Conservation (phyloP, 1,140 invertebrate species). For the Anoplophora glabripennis region DNA sequence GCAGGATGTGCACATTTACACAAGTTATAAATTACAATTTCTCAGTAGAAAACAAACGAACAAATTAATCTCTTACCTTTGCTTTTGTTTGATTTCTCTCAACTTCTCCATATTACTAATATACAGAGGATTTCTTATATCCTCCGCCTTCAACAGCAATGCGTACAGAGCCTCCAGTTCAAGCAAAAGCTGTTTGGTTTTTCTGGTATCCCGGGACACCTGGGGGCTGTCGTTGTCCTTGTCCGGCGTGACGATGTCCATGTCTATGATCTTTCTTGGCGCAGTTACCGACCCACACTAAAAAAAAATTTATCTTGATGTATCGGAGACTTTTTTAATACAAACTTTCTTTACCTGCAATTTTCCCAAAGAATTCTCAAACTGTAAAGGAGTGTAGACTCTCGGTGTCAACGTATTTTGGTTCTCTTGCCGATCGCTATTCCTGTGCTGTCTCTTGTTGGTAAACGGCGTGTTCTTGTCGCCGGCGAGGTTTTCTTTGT, state of each 20-base stretch:
- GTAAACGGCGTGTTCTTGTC: conserved; percentile 37
- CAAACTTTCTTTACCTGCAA: conserved; percentile 55
- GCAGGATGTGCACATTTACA: no score
- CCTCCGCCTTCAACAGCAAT: conserved; percentile 68
- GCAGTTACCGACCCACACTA: conserved; percentile 86
- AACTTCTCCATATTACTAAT: conserved; percentile 61
- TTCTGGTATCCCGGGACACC: conserved; percentile 55
- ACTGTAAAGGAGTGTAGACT: conserved; percentile 75
- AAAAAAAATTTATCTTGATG: conserved; percentile 15
- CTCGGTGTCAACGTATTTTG: conserved; percentile 54
- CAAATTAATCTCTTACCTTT: conserved; percentile 25
- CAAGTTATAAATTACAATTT: neutral
- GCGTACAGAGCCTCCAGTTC: conserved; percentile 77
- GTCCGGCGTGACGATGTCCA: conserved; percentile 70
- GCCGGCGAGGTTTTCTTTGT: conserved; percentile 50
- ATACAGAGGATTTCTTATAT: conserved; percentile 69
- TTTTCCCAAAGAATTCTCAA: conserved; percentile 90
- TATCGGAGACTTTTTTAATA: neutral
- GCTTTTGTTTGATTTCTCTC: conserved; percentile 45
- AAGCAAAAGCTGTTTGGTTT: conserved; percentile 73
- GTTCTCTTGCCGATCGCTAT: conserved; percentile 52
- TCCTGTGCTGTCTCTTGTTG: conserved; percentile 46
- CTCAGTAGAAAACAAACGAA: neutral
- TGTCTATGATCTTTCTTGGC: conserved; percentile 89
- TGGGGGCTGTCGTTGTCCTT: conserved; percentile 52